These are phyloP conservation scores for Pollimyrus isidori DNA, from an alignment of 2,113 vertebrate species.

Conservation along the genomic window DNA sequence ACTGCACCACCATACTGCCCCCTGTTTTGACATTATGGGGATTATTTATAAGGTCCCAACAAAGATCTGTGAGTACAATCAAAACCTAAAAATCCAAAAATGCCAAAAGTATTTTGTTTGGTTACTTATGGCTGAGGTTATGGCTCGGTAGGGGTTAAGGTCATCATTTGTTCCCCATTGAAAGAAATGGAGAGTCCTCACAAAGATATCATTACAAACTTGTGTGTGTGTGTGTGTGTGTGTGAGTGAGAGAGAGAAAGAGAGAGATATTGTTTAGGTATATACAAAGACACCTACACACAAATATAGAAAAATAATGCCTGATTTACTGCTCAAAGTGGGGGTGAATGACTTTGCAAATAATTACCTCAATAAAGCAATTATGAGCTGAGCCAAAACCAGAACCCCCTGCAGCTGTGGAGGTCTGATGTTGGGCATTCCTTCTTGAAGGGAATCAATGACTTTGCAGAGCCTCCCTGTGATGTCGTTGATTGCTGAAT, in stretches of 20 bases:
- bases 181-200: too few species aligned
- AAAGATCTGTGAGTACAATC: too few species aligned
- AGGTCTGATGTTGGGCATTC: background rate
- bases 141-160: too few species aligned
- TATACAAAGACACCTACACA: background rate
- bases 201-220: too few species aligned
- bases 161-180: too few species aligned
- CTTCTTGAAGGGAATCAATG: background rate
- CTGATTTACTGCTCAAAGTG: background rate
- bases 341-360: background rate
- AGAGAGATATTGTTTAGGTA: background rate
- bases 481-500: background rate
- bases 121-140: too few species aligned
- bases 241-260: background rate
- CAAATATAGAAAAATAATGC: background rate
- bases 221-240: background rate
- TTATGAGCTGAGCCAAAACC: background rate
- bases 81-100: too few species aligned
- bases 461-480: background rate
- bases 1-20: too few species aligned
- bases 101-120: too few species aligned
- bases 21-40: too few species aligned
- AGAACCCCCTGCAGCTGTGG: background rate
- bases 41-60: too few species aligned
- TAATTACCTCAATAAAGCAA: conserved; percentile 12